phyloP scores from a whole-genome alignment of 2,113 vertebrate species.

The Calidris pygmaea region DNA sequence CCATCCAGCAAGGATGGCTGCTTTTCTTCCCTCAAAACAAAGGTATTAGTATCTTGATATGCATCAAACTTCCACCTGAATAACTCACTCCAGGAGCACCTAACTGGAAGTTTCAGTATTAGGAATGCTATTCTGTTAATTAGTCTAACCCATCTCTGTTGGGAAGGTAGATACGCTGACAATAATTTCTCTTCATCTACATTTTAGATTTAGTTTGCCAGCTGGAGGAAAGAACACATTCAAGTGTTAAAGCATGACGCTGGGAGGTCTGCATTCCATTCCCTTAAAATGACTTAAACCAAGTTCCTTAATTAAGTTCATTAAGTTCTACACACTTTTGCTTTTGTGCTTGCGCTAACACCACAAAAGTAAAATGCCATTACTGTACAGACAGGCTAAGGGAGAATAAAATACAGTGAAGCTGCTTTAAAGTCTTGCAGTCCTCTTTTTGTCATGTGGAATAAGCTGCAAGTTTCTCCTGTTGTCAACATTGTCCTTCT shows the following conservation, averaged over 20 bases:
- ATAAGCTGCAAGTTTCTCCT: not conserved
- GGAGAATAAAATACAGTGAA: not conserved
- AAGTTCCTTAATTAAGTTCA: constrained; percentile 6
- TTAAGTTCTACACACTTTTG: not conserved
- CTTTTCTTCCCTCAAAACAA: not conserved
- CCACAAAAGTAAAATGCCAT: not conserved
- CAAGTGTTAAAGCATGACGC: not conserved
- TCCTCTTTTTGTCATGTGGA: not conserved
- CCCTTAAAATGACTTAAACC: constrained; percentile 14
- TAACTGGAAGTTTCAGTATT: not conserved
- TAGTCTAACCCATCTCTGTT: not conserved
- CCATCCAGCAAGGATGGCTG: not conserved
- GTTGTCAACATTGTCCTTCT: not conserved
- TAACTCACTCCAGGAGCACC: not conserved
- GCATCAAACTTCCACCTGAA: not conserved
- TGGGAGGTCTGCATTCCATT: not conserved
- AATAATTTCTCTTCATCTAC: not conserved
- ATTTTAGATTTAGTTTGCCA: not conserved
- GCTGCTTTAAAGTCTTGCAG: not conserved
- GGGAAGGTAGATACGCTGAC: not conserved
- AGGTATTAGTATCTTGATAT: not conserved
- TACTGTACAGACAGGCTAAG: not conserved
- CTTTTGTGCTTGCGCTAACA: not conserved
- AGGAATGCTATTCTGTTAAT: not conserved
- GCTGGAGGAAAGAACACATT: not conserved